Percentiles rank a stretch among this genome's conserved stretches.
Conservation (phyloP, 2,888 invertebrate species). For the Chorisops tibialis region DNA sequence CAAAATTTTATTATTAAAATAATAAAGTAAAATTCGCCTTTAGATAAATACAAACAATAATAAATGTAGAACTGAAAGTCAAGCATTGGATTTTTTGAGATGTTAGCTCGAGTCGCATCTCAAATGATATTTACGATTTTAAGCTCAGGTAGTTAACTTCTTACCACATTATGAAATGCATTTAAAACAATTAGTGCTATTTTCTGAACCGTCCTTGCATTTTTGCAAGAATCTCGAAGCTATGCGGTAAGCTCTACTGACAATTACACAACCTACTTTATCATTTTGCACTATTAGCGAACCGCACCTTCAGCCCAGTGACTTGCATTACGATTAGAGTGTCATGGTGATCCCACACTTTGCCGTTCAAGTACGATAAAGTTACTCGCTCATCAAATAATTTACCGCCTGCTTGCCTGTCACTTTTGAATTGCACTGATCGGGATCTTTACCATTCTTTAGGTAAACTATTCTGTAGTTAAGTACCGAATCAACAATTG, state of each 20-base stretch:
- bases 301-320: neutral
- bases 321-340: neutral
- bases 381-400: slow-evolving; percentile 19
- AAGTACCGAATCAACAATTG: slow-evolving; percentile 2
- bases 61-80: no score
- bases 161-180: slow-evolving; percentile 8
- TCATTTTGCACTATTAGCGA: slow-evolving; percentile 2
- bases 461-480: slow-evolving; percentile 16
- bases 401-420: slow-evolving; percentile 21
- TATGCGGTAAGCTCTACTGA: neutral
- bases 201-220: neutral
- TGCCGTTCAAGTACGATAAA: slow-evolving; percentile 3
- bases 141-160: no score
- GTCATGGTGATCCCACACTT: slow-evolving; percentile 18
- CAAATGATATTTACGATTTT: no score
- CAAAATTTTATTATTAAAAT: no score
- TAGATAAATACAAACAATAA: no score
- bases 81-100: no score
- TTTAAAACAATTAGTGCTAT: slow-evolving; percentile 7
- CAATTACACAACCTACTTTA: slow-evolving; percentile 3
- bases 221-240: neutral
- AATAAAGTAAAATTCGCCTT: no score
- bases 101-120: no score
- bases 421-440: slow-evolving; percentile 21
- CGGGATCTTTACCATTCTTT: slow-evolving; percentile 20